Percentiles rank a stretch among this genome's conserved stretches.
These are phyloP conservation scores for Strigops habroptila DNA, from an alignment of 2,113 vertebrate species.

Conservation along the genomic window DNA sequence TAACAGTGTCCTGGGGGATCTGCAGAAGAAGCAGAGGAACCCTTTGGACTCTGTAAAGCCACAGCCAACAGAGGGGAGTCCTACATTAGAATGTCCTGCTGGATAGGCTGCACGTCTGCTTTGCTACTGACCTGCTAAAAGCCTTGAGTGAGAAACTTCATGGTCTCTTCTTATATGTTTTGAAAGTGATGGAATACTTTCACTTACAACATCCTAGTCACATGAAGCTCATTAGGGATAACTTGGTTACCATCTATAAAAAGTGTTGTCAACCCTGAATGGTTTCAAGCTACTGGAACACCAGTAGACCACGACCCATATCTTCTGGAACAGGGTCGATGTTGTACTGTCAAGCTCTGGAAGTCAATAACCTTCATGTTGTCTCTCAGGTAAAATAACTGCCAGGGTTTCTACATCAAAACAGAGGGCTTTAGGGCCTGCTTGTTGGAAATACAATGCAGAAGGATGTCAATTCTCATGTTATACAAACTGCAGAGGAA, in stretches of 20 bases:
- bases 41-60: neutral
- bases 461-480: neutral
- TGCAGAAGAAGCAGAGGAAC: neutral
- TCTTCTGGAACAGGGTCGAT: neutral
- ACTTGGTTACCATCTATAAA: neutral
- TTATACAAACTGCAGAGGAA: neutral
- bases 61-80: neutral
- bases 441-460: neutral
- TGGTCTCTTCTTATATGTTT: neutral
- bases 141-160: neutral
- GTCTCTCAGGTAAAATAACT: neutral
- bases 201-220: accelerated
- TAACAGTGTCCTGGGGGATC: neutral
- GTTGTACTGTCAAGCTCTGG: neutral
- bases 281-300: neutral
- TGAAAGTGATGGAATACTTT: neutral
- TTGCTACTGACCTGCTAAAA: neutral
- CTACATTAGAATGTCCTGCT: neutral
- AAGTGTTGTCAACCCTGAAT: neutral
- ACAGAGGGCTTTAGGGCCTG: neutral
- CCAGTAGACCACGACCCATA: too few species aligned
- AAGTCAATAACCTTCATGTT: neutral
- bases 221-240: neutral
- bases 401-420: neutral
- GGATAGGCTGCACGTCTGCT: neutral